Base-by-base conservation (phyloP, 2,113 vertebrate genomes). In the Tetraodon nigroviridis region DNA sequence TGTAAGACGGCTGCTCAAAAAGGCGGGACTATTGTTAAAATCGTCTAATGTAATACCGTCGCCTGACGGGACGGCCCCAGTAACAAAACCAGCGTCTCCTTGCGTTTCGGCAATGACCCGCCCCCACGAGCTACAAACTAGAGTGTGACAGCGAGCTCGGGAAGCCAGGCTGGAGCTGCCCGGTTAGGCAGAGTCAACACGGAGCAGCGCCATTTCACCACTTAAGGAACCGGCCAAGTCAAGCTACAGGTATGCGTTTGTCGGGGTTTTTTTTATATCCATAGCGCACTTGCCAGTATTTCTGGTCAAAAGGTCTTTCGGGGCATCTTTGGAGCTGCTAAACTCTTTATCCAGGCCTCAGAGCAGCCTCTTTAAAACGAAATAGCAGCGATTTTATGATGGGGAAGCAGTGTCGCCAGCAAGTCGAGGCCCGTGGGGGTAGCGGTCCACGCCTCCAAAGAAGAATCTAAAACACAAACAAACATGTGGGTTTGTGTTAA, bases 101-200 rank as follows among this genome's bases (percentile, higher is more conserved):
- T 4, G 24, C 51, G 61, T 44, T 18, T 48, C 42, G 46, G 6
- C 18, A 67, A 54, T 73, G 87, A 83, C 84, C 89, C 87, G 86
- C 89, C 89, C 84, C 87, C 80, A 72, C 79, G 48, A 73, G 84
- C 73, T 71, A 81, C 83, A 83, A 81, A 80, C 86, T 20, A 75
- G 59, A 69, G 80, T 71, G 47, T 73, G 73, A 80, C 79, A 64
- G 61, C 69, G 61, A 78, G 63, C 69, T 71, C 66, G 71, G 76
- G 57, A 78, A 84, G 78, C 65, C 79, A 75, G 75, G 81, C 78
- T 69, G 81, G 84, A 81, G 84, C 80, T 76, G 78, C 58, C 50
- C 77, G 66, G 83, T 82, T 82, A 85, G 80, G 79, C 75, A 58
- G 79, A 81, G 81, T 80, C 78, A 77, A 55, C 72, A 58, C 72